Evolutionary conservation across 2,888 invertebrate genomes (phyloP).

Genomic region (Aproaerema taeniolella): DNA sequence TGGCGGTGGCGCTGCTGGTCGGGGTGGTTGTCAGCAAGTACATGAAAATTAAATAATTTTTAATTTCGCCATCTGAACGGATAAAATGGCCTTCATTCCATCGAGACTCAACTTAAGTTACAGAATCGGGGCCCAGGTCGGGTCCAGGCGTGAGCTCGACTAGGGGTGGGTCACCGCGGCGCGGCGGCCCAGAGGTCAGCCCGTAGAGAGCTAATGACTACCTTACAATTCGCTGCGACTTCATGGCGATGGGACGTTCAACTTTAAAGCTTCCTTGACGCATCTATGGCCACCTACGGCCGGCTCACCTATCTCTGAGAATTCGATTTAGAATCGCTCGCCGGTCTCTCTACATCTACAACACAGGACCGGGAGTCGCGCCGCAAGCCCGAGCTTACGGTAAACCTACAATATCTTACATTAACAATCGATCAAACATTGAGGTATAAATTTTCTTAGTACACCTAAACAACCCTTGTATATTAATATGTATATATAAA

Average conservation of each 20-base stretch:
- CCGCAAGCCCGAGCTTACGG: too few relatives aligned
- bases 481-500: constrained; percentile 30
- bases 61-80: not conserved
- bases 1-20: too few relatives aligned
- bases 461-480: constrained; percentile 49
- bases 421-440: constrained; percentile 48
- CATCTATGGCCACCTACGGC: not conserved
- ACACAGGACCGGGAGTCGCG: not conserved
- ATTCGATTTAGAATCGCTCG: not conserved
- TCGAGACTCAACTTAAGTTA: too few relatives aligned
- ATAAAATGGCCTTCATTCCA: not conserved
- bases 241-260: constrained; percentile 61
- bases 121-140: too few relatives aligned
- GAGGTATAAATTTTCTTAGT: constrained; percentile 59
- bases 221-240: constrained; percentile 42
- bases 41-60: not conserved
- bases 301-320: not conserved
- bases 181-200: constrained; percentile 16
- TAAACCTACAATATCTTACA: constrained; percentile 39
- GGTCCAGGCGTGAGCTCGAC: too few relatives aligned
- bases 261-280: constrained; percentile 51
- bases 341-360: not conserved
- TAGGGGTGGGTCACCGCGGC: too few relatives aligned
- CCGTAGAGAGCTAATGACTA: constrained; percentile 61
- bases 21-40: too few relatives aligned